Base-by-base conservation (phyloP, 2,797 vertebrate species). In the Gorsachius magnificus region DNA sequence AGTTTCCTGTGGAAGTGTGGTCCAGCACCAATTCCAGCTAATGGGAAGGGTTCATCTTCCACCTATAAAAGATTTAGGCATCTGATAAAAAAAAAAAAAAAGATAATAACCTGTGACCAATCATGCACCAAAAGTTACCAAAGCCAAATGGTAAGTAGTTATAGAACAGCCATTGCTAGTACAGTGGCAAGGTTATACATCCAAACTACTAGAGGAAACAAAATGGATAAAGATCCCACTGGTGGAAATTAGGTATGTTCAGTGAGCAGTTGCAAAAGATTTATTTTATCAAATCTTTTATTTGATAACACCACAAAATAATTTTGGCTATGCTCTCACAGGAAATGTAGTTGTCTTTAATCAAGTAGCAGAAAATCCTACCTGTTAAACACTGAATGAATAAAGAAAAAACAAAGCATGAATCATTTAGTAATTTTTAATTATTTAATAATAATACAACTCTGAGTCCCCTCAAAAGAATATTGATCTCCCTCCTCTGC, bases 381-480 rank as follows among this genome's bases (percentile, higher is more conserved):
- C 89, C 84, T 89, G 78, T 89, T 95, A 90, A 92, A 85, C 76
- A 58, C 4, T 71, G 54, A 93, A 79, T 78, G 65, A 72, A 89
- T 87, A 88, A 88, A 96, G 35, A 21, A 94, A 94, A 92, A 96
- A 88, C 38, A 95, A 86, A 91, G 14, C 61, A 90, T 95, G 72
- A 95, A 96, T 94, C 9, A 94, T 94, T 94, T 86, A 96, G 43
- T 35, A 91, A 61, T 86, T 96, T 93, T 93, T 83, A 94, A 96
- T 97, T 96, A 95, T 97, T 97, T 88, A 95, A 91, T 87, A 92
- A 95, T 92, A 90, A 91, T 93, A 41, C 50, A 77, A 77, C 35
- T 68, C 41, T 41, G 33, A 68, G 36, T 66, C 41, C 36, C 6
- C 51, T 77, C 78, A 87, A 79, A 96, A 92, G 71, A 87, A 92